Percentiles rank a stretch among this genome's conserved stretches.
phyloP scores from a whole-genome alignment of 2,113 vertebrate species.

The Trogon surrucura region DNA sequence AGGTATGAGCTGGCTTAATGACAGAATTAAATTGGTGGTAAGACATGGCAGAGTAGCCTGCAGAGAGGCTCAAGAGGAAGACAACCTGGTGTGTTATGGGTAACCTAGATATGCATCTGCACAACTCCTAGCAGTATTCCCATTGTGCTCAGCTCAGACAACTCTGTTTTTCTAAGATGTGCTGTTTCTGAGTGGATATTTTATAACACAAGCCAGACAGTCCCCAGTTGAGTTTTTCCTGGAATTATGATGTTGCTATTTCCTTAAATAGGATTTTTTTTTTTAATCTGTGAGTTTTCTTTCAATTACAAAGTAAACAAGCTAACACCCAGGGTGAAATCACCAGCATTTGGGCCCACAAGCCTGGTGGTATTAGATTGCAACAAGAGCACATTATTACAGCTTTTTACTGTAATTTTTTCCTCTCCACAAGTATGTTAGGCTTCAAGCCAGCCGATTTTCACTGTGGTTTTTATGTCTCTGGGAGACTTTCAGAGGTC shows the following conservation, averaged over 20 bases:
- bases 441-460: not conserved
- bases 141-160: not conserved
- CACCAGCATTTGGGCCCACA: not conserved
- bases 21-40: not conserved
- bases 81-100: not conserved
- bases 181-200: not conserved
- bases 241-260: not conserved
- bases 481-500: not conserved
- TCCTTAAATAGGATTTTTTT: not conserved
- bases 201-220: not conserved
- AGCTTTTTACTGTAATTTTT: not conserved
- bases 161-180: not conserved
- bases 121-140: not conserved
- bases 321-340: conserved; percentile 4
- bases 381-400: not conserved
- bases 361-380: not conserved
- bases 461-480: not conserved
- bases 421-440: not conserved
- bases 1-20: not conserved
- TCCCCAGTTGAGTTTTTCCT: not conserved
- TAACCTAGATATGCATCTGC: not conserved
- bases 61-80: not conserved
- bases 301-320: conserved; percentile 15
- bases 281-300: not conserved
- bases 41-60: not conserved